Conservation (phyloP, 2,113 vertebrate genomes). For the Leucopsar rothschildi region DNA sequence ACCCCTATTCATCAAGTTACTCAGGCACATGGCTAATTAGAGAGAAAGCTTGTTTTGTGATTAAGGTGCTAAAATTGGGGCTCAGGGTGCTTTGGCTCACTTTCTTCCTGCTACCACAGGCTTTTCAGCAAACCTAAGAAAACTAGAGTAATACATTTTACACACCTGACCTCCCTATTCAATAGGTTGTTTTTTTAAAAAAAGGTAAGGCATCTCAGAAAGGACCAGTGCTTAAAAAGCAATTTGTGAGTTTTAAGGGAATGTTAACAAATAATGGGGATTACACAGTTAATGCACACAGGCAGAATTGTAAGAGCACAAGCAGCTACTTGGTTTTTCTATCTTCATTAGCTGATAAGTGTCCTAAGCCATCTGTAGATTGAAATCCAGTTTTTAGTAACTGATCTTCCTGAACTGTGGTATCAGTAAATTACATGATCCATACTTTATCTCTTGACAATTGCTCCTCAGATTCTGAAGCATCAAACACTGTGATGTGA, state of each 20-base stretch:
- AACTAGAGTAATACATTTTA: background rate
- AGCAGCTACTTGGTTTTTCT: background rate
- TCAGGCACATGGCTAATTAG: background rate
- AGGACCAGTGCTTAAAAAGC: background rate
- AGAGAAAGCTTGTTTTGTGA: background rate
- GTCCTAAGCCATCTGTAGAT: background rate
- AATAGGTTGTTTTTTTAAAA: background rate
- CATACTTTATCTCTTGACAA: background rate
- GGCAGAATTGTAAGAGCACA: background rate
- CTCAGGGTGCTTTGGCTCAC: background rate
- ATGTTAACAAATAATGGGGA: background rate
- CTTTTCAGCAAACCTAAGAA: background rate
- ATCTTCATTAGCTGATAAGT: background rate
- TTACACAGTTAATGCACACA: background rate
- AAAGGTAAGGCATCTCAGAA: background rate
- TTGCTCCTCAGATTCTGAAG: background rate
- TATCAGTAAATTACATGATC: background rate
- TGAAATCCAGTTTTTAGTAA: background rate
- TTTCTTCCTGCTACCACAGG: background rate
- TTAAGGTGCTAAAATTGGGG: background rate
- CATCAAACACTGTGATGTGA: background rate
- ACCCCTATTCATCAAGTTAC: background rate
- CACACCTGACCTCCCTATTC: background rate
- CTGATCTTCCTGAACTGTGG: background rate
- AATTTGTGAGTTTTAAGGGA: background rate